Percentiles rank a stretch among this genome's conserved stretches.
Conservation (phyloP, 2,113 vertebrate genomes). For the Daboia siamensis region DNA sequence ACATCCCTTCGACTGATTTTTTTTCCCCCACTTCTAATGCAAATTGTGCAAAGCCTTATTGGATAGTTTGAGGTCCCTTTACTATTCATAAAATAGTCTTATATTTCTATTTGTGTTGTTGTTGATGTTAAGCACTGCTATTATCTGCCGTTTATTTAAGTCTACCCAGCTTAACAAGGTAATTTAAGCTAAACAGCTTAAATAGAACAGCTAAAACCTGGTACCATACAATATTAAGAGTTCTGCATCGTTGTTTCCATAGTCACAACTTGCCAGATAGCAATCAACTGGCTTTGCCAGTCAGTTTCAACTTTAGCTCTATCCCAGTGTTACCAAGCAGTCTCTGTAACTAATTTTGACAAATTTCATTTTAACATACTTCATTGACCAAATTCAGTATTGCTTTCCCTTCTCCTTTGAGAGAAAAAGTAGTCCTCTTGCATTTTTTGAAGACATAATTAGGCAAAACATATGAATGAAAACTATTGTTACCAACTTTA, state of each 20-base stretch:
- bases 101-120: not conserved
- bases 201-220: constrained; percentile 37
- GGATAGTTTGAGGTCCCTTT: too few relatives aligned
- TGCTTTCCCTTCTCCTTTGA: not conserved
- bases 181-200: not conserved
- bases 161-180: not conserved
- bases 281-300: constrained; percentile 34
- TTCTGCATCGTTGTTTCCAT: constrained; percentile 41
- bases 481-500: too few relatives aligned
- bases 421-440: constrained; percentile 23
- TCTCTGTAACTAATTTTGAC: constrained; percentile 6
- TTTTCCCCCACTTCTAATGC: too few relatives aligned
- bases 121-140: too few relatives aligned
- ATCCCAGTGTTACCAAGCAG: constrained; percentile 16
- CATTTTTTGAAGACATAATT: not conserved
- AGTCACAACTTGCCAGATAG: constrained; percentile 36
- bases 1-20: too few relatives aligned
- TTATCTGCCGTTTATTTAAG: not conserved
- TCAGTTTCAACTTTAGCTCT: constrained; percentile 20
- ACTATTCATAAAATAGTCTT: too few relatives aligned
- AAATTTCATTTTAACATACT: constrained; percentile 49
- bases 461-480: too few relatives aligned
- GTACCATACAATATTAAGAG: constrained; percentile 36
- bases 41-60: too few relatives aligned
- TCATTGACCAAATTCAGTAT: constrained; percentile 29